phyloP scores from a whole-genome alignment of 1,140 invertebrate genomes.

The Polypedilum vanderplanki region DNA sequence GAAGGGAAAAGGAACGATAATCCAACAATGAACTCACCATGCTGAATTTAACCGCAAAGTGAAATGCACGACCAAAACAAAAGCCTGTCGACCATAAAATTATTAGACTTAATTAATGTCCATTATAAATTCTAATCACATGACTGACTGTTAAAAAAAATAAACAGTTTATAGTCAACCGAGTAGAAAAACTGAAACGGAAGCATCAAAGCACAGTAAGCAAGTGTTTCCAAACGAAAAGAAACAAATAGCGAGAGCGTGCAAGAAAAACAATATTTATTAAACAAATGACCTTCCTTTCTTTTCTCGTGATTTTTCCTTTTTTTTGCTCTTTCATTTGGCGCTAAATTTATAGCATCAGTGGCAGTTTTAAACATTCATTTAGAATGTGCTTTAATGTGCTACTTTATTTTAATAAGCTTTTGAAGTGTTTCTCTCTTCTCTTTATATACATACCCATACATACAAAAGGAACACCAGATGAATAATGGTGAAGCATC shows the following conservation, averaged over 20 bases:
- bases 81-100: constrained; percentile 5
- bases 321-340: background rate
- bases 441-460: too few relatives aligned
- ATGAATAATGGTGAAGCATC: too few relatives aligned
- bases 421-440: too few relatives aligned
- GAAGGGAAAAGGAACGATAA: background rate
- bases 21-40: background rate
- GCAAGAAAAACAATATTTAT: too few relatives aligned
- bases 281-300: background rate
- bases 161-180: background rate
- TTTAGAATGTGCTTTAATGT: too few relatives aligned
- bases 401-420: too few relatives aligned
- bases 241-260: too few relatives aligned
- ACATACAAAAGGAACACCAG: too few relatives aligned
- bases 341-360: too few relatives aligned
- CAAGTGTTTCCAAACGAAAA: background rate
- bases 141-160: background rate
- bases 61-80: background rate
- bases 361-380: too few relatives aligned
- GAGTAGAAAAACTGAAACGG: constrained; percentile 17
- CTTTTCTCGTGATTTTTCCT: background rate
- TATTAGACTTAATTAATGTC: constrained; percentile 14
- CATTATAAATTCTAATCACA: constrained; percentile 19
- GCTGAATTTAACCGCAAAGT: background rate
- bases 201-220: background rate